phyloP scores from a whole-genome alignment of 2,113 vertebrate species.

The Lagopus muta region DNA sequence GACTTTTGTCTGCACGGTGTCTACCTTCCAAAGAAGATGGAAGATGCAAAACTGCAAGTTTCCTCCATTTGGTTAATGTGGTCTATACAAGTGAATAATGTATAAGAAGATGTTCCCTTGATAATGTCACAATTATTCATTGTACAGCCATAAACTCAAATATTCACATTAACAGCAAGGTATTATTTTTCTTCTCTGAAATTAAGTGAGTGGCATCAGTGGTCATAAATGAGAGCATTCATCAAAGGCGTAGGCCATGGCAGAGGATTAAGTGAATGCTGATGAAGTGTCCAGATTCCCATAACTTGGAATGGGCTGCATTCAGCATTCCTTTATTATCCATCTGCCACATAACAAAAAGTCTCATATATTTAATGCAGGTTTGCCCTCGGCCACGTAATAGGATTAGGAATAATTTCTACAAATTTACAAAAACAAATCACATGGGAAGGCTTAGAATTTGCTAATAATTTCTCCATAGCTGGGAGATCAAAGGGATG shows the following conservation, averaged over 20 bases:
- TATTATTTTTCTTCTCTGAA: constrained; percentile 85
- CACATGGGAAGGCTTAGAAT: constrained; percentile 98
- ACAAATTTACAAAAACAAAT: constrained; percentile 99
- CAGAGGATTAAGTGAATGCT: constrained; percentile 89
- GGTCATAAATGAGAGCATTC: constrained; percentile 87
- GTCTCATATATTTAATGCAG: constrained; percentile 94
- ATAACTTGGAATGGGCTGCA: constrained; percentile 88
- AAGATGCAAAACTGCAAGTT: constrained; percentile 92
- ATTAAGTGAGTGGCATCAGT: constrained; percentile 85
- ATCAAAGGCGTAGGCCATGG: constrained; percentile 86
- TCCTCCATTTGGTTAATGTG: constrained; percentile 86
- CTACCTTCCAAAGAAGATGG: constrained; percentile 93
- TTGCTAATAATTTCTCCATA: constrained; percentile 99
- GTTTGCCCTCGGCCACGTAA: constrained; percentile 92
- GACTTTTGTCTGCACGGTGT: constrained; percentile 97
- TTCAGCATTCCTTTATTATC: constrained; percentile 89
- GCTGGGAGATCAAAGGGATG: constrained; percentile 96
- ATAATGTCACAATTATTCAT: constrained; percentile 92
- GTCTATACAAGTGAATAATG: constrained; percentile 89
- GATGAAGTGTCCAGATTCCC: constrained; percentile 91
- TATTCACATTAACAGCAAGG: constrained; percentile 84
- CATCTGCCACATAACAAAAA: constrained; percentile 92
- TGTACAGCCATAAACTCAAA: constrained; percentile 84
- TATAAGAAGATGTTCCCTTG: constrained; percentile 82
- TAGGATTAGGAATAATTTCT: constrained; percentile 99